These are phyloP conservation scores for Agrochola lychnidis DNA, from an alignment of 2,888 invertebrate genomes.

Conservation along the genomic window DNA sequence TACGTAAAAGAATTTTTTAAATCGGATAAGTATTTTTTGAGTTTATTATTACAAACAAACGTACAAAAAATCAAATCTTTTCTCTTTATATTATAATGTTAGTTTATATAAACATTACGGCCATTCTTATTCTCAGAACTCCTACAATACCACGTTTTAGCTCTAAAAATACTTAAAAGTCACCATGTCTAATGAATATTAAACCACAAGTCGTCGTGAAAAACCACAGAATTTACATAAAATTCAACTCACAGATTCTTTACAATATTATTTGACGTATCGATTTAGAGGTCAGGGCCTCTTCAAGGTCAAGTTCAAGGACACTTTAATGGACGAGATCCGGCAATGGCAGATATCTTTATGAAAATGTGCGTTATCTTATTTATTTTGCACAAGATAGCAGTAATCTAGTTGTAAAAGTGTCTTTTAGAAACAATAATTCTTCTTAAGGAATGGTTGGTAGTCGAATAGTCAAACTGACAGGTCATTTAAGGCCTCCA, in stretches of 20 bases:
- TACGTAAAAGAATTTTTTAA: no score
- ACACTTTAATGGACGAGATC: no score
- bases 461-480: background rate
- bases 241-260: background rate
- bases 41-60: no score
- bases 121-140: no score
- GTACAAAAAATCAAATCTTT: no score
- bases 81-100: no score
- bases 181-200: background rate
- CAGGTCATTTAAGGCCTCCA: background rate
- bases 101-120: no score
- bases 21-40: no score
- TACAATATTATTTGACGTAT: slow-evolving; percentile 5
- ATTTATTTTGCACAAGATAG: slow-evolving; percentile 40
- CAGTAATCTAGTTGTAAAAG: slow-evolving; percentile 10
- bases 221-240: background rate
- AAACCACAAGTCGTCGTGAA: background rate
- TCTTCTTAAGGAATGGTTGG: slow-evolving; percentile 6
- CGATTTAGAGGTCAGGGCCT: slow-evolving; percentile 13
- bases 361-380: no score
- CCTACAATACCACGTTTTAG: background rate
- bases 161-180: background rate
- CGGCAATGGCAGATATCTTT: no score
- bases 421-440: slow-evolving; percentile 27
- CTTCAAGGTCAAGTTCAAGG: no score